These are phyloP conservation scores for Lepidochrysops patricia DNA, from an alignment of 2,888 invertebrate species.

Conservation along the genomic window DNA sequence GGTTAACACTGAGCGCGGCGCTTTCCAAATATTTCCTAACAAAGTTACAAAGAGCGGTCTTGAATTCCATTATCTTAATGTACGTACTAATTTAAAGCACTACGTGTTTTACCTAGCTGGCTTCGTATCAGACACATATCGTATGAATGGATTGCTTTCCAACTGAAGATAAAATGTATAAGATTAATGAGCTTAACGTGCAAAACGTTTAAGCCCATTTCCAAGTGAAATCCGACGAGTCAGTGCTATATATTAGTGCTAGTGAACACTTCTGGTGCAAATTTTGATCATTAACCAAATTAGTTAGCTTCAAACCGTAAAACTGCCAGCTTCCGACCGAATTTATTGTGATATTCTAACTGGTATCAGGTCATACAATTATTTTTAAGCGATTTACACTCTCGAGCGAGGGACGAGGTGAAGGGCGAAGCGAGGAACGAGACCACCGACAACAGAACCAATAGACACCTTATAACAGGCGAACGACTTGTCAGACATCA, in stretches of 20 bases:
- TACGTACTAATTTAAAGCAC: conserved; percentile 11
- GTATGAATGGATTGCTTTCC: conserved; percentile 35
- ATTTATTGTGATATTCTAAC: conserved; percentile 45
- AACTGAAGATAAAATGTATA: conserved; percentile 65
- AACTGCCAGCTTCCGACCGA: conserved; percentile 46
- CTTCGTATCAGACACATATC: conserved; percentile 25
- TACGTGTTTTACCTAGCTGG: conserved; percentile 13
- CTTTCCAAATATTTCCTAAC: neutral
- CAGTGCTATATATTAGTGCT: conserved; percentile 72
- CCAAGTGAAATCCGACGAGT: conserved; percentile 71
- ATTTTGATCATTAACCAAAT: conserved; percentile 72
- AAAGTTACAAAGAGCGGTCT: neutral
- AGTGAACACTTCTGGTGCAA: conserved; percentile 63
- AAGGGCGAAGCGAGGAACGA: no score
- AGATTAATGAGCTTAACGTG: conserved; percentile 73
- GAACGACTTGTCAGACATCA: no score
- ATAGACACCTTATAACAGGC: no score
- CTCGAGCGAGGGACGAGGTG: no score
- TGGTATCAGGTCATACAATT: conserved; percentile 10
- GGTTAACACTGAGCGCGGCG: no score
- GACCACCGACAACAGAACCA: no score
- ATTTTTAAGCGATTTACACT: neutral
- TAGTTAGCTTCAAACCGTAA: conserved; percentile 62
- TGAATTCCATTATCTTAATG: conserved; percentile 3
- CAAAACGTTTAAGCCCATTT: conserved; percentile 73